Evolutionary conservation across 2,888 invertebrate species (phyloP).

Genomic region (Eupithecia centaureata): DNA sequence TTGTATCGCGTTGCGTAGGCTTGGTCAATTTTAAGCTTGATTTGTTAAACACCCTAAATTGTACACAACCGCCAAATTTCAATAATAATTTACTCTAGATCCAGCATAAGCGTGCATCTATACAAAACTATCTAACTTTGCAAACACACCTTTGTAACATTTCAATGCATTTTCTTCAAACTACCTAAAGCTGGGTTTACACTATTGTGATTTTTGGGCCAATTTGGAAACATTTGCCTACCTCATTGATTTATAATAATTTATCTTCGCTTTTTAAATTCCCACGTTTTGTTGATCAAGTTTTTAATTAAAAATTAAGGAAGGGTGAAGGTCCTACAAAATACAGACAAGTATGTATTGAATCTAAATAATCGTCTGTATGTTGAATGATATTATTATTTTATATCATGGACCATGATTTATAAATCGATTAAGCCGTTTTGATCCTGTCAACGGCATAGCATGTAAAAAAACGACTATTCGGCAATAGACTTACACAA

Average conservation of each 20-base stretch:
- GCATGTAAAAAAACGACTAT: not conserved
- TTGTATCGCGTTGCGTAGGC: not conserved
- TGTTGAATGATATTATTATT: no score
- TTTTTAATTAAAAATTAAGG: no score
- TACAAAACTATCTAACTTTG: constrained; percentile 50
- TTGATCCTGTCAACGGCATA: not conserved
- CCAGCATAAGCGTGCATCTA: constrained; percentile 57
- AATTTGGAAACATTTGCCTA: not conserved
- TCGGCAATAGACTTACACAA: not conserved
- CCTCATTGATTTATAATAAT: not conserved
- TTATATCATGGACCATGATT: no score
- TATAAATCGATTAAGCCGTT: not conserved
- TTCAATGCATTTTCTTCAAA: constrained; percentile 57
- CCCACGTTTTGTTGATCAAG: not conserved
- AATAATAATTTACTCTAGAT: constrained; percentile 43
- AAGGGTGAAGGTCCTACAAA: not conserved
- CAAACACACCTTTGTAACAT: constrained; percentile 56
- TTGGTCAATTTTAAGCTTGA: not conserved
- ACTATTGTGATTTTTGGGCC: not conserved
- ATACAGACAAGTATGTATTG: not conserved
- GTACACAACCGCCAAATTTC: constrained; percentile 46
- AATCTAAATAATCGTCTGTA: no score
- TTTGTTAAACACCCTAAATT: constrained; percentile 7
- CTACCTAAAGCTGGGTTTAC: constrained; percentile 31
- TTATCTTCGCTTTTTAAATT: not conserved